These are phyloP conservation scores for Periophthalmodon schlosseri DNA, from an alignment of 2,113 vertebrate species.

Conservation along the genomic window DNA sequence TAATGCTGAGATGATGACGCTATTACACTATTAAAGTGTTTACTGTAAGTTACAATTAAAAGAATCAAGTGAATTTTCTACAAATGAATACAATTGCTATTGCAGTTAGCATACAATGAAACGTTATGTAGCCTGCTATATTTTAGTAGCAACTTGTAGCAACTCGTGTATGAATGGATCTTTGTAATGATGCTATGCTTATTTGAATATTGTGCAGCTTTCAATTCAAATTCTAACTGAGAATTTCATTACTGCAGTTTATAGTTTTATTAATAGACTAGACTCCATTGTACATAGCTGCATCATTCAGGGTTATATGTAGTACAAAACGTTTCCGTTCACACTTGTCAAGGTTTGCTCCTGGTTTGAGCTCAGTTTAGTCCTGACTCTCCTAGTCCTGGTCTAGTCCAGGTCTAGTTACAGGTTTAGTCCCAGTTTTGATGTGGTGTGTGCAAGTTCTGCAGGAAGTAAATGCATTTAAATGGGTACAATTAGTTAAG, in stretches of 20 bases:
- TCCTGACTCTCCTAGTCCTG: too few relatives aligned
- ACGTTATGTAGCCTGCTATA: neutral
- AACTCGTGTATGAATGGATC: neutral
- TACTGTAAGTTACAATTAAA: neutral
- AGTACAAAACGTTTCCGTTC: too few relatives aligned
- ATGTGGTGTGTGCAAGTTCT: too few relatives aligned
- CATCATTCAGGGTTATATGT: neutral
- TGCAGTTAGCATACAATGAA: neutral
- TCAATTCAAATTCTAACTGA: neutral
- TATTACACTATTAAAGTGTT: neutral
- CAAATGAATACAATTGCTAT: neutral
- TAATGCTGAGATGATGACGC: constrained; percentile 7
- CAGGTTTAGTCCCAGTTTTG: too few relatives aligned
- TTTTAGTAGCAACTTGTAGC: too few relatives aligned
- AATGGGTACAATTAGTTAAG: neutral
- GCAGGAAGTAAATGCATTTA: neutral
- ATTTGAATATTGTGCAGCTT: too few relatives aligned
- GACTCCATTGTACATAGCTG: neutral
- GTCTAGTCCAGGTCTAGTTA: too few relatives aligned
- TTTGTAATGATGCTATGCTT: neutral
- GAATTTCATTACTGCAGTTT: neutral
- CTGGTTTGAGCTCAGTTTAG: too few relatives aligned
- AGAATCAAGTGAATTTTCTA: neutral
- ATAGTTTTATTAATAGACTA: neutral
- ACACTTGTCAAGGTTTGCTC: too few relatives aligned